Base-by-base conservation (phyloP, 2,888 invertebrate species). In the Cacoxenus indagator region DNA sequence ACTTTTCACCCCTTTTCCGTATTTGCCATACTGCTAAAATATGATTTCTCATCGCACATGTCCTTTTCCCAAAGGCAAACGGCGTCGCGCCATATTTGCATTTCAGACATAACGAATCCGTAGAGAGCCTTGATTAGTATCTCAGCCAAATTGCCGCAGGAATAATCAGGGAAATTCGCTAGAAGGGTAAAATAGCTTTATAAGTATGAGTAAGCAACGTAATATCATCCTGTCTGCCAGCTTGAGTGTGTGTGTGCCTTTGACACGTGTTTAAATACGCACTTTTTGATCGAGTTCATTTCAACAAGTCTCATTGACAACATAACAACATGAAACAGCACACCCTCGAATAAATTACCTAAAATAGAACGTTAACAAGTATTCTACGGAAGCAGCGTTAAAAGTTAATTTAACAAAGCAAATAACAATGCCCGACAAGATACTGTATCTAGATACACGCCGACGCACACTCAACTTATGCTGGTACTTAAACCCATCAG, bases 281-380 rank as follows among this genome's bases (percentile, higher is more conserved):
- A 55, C 19, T 11, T 26, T 51, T 55, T 26, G 55, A 26, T 26
- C 14, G 55, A 55, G 55, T 55, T 55, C 19, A 55, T 6, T 24
- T 55, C 14, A 55, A 51, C 55, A 27, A 55, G 27, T 55, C 26
- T 51, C n/a, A n/a, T n/a, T n/a, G n/a, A n/a, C n/a, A n/a, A n/a
- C n/a, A n/a, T n/a, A n/a, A n/a, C n/a, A 54, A 70, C 61, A 77
- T 76, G 72, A 81, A 80, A 81, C 57, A 74, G 76, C 80, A 73
- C 76, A 76, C n/a, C n/a, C n/a, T n/a, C n/a, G n/a, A n/a, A n/a
- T n/a, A 80, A 80, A 80, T 80, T 80, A 81, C 78, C 75, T 67
- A 62, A 27, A 71, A 55, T 65, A 61, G 46, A 65, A 66, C 46
- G 67, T 62, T 48, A 43, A 51, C 67, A 61, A 55, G 48, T 48